A percentile compares a stretch with the other conserved stretches of the same genome.
Conservation (phyloP, 2,113 vertebrate species). For the Oryzias javanicus region DNA sequence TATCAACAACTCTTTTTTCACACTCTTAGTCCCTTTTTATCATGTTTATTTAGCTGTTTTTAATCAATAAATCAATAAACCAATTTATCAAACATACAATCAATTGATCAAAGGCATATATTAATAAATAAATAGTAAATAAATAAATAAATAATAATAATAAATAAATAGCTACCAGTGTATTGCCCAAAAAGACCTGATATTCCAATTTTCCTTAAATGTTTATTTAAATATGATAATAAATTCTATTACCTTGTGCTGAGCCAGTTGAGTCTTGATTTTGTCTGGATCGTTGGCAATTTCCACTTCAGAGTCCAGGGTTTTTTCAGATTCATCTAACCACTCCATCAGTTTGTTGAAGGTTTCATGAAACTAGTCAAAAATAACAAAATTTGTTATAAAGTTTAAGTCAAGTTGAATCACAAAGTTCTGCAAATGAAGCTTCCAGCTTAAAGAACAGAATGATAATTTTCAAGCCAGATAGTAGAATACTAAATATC, state of each 20-base stretch:
- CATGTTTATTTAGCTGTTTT: too few relatives aligned
- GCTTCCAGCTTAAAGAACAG: conserved; percentile 2
- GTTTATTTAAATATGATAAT: too few relatives aligned
- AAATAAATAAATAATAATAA: too few relatives aligned
- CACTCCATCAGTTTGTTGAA: conserved; percentile 97
- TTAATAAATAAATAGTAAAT: not conserved
- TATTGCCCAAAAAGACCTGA: too few relatives aligned
- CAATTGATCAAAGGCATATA: not conserved
- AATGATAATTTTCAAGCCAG: conserved; percentile 9
- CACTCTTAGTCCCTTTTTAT: too few relatives aligned
- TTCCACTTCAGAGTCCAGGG: conserved; percentile 93
- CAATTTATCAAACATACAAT: too few relatives aligned
- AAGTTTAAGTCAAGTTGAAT: conserved; percentile 32
- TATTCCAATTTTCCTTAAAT: too few relatives aligned
- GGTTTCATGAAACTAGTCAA: conserved; percentile 89
- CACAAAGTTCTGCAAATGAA: conserved; percentile 17
- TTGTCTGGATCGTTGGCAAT: conserved; percentile 97
- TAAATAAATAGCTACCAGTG: too few relatives aligned
- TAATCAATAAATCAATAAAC: too few relatives aligned
- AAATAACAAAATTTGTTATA: conserved; percentile 37
- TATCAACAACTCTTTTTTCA: too few relatives aligned
- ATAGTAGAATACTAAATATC: conserved; percentile 30
- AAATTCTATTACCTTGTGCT: conserved; percentile 87
- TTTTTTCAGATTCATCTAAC: conserved; percentile 92
- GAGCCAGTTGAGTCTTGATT: conserved; percentile 90